Conservation (phyloP, 2,797 vertebrate species). For the Streptopelia turtur region DNA sequence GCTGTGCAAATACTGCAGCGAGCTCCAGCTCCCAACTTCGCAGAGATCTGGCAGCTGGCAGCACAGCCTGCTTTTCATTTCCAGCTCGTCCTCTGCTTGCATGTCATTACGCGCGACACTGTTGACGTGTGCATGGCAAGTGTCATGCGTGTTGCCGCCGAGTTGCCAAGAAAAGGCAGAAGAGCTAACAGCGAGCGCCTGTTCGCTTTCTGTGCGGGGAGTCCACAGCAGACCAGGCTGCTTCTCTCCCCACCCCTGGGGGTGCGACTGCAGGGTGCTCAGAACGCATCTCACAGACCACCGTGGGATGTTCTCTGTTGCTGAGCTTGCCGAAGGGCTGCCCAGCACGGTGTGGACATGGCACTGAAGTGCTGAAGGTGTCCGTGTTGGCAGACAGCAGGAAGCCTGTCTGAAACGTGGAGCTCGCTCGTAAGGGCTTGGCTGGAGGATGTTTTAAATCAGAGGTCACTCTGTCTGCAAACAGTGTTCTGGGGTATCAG, state of each 20-base stretch:
- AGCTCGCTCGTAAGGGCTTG: not conserved
- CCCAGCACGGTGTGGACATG: accelerated
- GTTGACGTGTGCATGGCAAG: slow-evolving; percentile 49
- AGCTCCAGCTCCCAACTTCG: not conserved
- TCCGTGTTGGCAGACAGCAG: accelerated
- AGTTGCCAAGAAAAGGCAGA: slow-evolving; percentile 22
- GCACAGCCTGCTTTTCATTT: slow-evolving; percentile 16
- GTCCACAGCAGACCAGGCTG: not conserved
- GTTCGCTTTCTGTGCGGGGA: not conserved
- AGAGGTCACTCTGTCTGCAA: not conserved
- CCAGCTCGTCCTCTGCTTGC: slow-evolving; percentile 42
- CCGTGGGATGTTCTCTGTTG: not conserved
- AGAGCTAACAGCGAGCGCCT: slow-evolving; percentile 25
- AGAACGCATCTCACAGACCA: not conserved
- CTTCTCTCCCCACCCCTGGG: not conserved
- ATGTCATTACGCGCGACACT: slow-evolving; percentile 5
- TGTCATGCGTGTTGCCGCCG: not conserved
- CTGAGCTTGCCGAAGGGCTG: not conserved
- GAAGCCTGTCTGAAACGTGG: not conserved
- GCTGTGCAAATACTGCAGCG: slow-evolving; percentile 36
- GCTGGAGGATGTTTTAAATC: not conserved
- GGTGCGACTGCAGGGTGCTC: not conserved
- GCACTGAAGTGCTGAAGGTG: not conserved
- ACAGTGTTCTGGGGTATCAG: not conserved
- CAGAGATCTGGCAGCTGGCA: slow-evolving; percentile 46